Conservation (phyloP, 2,113 vertebrate genomes). For the Antechinus stuartii region DNA sequence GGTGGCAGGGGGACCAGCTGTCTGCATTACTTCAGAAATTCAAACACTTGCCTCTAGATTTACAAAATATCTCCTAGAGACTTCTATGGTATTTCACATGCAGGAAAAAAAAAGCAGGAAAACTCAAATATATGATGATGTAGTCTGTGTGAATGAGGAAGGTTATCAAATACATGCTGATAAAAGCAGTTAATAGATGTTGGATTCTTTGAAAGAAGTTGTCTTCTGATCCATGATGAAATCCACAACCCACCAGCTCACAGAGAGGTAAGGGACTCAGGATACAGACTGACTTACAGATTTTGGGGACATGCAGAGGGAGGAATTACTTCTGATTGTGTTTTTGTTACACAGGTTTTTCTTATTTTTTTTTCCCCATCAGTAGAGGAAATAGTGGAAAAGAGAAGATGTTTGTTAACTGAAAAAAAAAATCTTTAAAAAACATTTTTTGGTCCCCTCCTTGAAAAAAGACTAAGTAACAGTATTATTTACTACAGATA, state of each 20-base stretch:
- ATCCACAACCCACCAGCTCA: no score
- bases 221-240: background rate
- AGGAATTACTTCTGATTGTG: background rate
- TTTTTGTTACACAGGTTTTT: background rate
- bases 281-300: background rate
- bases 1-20: background rate
- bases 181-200: background rate
- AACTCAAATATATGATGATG: background rate
- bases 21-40: background rate
- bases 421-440: background rate
- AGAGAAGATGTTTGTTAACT: background rate
- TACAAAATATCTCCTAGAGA: background rate
- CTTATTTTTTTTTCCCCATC: background rate
- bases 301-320: background rate
- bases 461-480: background rate
- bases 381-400: background rate
- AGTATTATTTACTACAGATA: background rate
- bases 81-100: background rate
- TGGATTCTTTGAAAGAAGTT: background rate
- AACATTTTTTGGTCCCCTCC: background rate
- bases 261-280: background rate
- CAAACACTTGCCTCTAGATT: background rate
- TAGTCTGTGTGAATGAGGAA: background rate
- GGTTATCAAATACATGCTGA: background rate
- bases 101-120: background rate